Evolutionary conservation across 2,797 vertebrate species (phyloP).

Genomic region (Phataginus tetradactyla): DNA sequence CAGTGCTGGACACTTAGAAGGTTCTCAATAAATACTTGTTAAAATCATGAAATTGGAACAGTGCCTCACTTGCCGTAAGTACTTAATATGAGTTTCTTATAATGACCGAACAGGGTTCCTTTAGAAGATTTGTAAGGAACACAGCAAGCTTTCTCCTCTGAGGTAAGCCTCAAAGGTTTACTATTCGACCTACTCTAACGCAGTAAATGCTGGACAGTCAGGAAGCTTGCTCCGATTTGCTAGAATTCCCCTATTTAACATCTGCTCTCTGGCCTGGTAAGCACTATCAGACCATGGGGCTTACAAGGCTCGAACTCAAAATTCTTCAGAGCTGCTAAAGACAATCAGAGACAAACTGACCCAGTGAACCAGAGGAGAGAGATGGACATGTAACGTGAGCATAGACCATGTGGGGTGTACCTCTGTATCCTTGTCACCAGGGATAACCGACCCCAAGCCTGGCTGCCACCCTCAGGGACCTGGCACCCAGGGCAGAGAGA

Average conservation of each 20-base stretch:
- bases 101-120: not conserved
- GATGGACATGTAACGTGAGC: not conserved
- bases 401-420: not conserved
- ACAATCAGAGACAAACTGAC: not conserved
- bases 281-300: not conserved
- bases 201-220: not conserved
- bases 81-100: not conserved
- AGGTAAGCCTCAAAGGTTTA: not conserved
- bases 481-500: not conserved
- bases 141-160: not conserved
- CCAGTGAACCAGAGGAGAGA: not conserved
- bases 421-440: not conserved
- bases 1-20: not conserved
- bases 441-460: not conserved
- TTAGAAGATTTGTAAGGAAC: not conserved
- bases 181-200: not conserved
- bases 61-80: not conserved
- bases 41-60: not conserved
- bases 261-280: not conserved
- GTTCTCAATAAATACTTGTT: not conserved
- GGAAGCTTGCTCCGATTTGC: not conserved
- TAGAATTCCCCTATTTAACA: not conserved
- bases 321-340: not conserved
- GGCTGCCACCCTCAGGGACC: not conserved
- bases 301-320: not conserved